Evolutionary conservation across 92 coral and sea anemone species (phyloP).

Genomic region (Scolanthus callimorphus): DNA sequence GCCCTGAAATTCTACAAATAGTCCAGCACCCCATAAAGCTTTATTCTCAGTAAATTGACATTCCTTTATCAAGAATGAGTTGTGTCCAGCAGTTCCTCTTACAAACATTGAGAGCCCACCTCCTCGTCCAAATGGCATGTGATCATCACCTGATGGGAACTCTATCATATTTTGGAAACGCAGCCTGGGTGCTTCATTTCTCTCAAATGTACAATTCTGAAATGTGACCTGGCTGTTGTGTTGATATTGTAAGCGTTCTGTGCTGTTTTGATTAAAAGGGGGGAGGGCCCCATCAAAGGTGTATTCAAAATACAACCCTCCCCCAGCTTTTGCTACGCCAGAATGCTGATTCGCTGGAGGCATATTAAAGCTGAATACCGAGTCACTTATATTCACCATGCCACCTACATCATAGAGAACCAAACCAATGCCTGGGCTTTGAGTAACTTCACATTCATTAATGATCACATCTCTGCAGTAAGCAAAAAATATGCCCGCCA

Average conservation of each 20-base stretch:
- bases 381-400: conserved; percentile 33
- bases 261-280: conserved; percentile 35
- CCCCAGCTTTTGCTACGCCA: conserved; percentile 50
- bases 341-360: conserved; percentile 6
- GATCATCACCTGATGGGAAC: conserved; percentile 24
- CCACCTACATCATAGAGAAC: conserved; percentile 66
- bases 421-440: conserved; percentile 72
- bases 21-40: conserved; percentile 80
- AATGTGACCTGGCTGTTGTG: conserved; percentile 43
- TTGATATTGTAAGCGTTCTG: conserved; percentile 32
- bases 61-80: conserved; percentile 21
- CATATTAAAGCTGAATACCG: conserved; percentile 38
- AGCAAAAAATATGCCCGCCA: conserved; percentile 51
- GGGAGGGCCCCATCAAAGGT: conserved; percentile 43
- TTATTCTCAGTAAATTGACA: conserved; percentile 52
- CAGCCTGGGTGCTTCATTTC: conserved; percentile 57
- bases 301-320: conserved; percentile 65
- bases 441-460: conserved; percentile 24
- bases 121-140: conserved; percentile 78
- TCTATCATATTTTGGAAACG: conserved; percentile 20
- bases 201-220: conserved; percentile 59
- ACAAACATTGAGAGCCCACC: conserved; percentile 63
- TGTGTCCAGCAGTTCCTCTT: conserved; percentile 33
- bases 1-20: conserved; percentile 57
- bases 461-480: conserved; percentile 50